Base-by-base conservation (phyloP, 2,113 vertebrate genomes). In the Acrocephalus arundinaceus region DNA sequence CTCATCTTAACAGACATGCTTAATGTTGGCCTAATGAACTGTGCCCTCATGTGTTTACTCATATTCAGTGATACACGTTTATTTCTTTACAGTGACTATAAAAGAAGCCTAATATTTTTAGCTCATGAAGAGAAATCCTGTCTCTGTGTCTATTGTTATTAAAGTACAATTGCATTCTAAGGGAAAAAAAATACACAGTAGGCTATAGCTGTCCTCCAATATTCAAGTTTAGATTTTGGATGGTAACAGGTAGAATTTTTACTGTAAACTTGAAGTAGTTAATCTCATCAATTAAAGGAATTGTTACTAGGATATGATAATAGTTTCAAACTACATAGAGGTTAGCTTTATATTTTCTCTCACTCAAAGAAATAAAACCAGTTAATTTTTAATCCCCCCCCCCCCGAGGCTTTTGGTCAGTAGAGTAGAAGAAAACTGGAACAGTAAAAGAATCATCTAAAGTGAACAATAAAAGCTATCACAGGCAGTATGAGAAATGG, bases 1-100 rank as follows among this genome's bases (percentile, higher is more conserved):
- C 15, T 67, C 25, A 49, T n/a, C 7, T n/a, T 67, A 75, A 62
- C 5, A 63, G 13, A 30, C 7, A 4, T 28, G 10, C 18, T 59
- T 72, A 54, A 46, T 20, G 23, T 10, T 43, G 2, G 9, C 6
- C 28, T 37, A 88, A 63, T 39, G 27, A 86, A 33, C 8, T 76
- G 8, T 61, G 14, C 2, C 8, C 6, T 81, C 9, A 3, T 0
- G 0, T 52, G 6, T 71, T 70, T 70, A 76, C 15, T 65, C 7
- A 43, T 74, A 93, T 87, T 55, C 41, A 57, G 24, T 33, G 35
- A 57, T 13, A 66, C 0, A 1, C 14, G 10, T 76, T 83, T 79
- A 22, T 55, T 72, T 46, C 13, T 65, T 89, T 89, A 67, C 6
- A 49, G 27, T 54, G 68, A 52, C 19, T 61, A 9, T 48, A 73